Evolutionary conservation across 2,797 vertebrate genomes (phyloP).

Genomic region (Amniataba percoides): DNA sequence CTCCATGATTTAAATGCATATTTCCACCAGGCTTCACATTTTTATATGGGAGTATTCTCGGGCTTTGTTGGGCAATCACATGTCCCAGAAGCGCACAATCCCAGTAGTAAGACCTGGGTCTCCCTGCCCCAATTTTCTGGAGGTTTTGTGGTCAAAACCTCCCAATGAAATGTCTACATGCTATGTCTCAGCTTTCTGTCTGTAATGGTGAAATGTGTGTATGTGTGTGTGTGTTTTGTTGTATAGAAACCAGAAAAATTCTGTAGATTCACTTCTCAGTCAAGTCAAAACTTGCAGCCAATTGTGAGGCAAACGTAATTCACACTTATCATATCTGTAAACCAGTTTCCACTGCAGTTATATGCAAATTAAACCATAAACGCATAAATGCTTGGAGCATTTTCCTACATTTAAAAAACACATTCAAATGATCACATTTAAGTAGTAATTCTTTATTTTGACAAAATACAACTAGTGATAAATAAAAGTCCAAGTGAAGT

Average conservation of each 20-base stretch:
- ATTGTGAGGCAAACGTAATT: slow-evolving; percentile 26
- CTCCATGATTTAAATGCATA: slow-evolving; percentile 69
- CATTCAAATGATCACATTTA: slow-evolving; percentile 13
- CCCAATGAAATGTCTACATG: slow-evolving; percentile 47
- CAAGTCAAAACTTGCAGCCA: slow-evolving; percentile 47
- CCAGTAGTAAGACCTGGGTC: slow-evolving; percentile 48
- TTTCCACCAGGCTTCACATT: slow-evolving; percentile 42
- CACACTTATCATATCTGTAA: slow-evolving; percentile 7
- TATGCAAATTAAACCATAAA: slow-evolving; percentile 14
- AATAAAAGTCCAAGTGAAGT: slow-evolving; percentile 40
- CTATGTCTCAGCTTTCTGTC: slow-evolving; percentile 62
- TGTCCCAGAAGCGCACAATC: slow-evolving; percentile 43
- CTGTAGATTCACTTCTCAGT: neutral
- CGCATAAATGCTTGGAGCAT: neutral
- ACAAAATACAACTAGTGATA: slow-evolving; percentile 27
- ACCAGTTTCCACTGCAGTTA: slow-evolving; percentile 7
- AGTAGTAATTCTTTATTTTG: slow-evolving; percentile 52
- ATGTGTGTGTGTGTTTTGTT: slow-evolving; percentile 15
- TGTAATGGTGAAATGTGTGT: slow-evolving; percentile 37
- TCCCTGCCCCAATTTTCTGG: slow-evolving; percentile 59
- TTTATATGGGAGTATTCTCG: slow-evolving; percentile 62
- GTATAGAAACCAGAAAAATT: slow-evolving; percentile 18
- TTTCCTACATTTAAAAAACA: slow-evolving; percentile 14
- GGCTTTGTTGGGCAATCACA: slow-evolving; percentile 58
- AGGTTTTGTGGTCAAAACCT: slow-evolving; percentile 70